Evolutionary conservation across 2,888 invertebrate genomes (phyloP).

Genomic region (Cynaeus angustus): DNA sequence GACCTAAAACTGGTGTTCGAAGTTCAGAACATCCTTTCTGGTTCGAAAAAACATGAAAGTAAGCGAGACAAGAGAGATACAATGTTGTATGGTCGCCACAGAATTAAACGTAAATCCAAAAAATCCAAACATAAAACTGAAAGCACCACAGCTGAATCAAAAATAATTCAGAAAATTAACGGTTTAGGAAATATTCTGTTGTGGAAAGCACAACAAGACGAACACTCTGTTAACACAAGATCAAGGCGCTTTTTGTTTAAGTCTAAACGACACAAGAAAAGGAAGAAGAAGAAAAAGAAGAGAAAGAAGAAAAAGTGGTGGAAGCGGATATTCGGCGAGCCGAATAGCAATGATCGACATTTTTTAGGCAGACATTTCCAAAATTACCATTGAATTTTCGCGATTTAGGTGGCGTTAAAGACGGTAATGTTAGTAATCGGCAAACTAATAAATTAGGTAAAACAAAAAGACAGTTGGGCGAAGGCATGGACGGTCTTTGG

Average conservation of each 20-base stretch:
- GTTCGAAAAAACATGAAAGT: slow-evolving; percentile 18
- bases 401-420: background rate
- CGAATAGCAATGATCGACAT: slow-evolving; percentile 12
- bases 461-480: slow-evolving; percentile 11
- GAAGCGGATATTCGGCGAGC: slow-evolving; percentile 31
- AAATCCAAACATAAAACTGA: slow-evolving; percentile 12
- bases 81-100: background rate
- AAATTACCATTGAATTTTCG: slow-evolving; percentile 26
- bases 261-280: slow-evolving; percentile 10
- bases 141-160: background rate
- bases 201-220: slow-evolving; percentile 25
- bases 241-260: slow-evolving; percentile 26
- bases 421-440: background rate
- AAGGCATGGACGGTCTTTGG: slow-evolving; percentile 15
- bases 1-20: slow-evolving; percentile 43
- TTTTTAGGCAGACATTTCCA: slow-evolving; percentile 38
- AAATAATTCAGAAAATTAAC: slow-evolving; percentile 3
- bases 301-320: slow-evolving; percentile 37
- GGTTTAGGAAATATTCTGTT: slow-evolving; percentile 38
- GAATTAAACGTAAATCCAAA: slow-evolving; percentile 12
- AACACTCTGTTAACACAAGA: background rate
- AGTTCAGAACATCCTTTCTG: slow-evolving; percentile 38
- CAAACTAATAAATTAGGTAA: slow-evolving; percentile 6
- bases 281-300: slow-evolving; percentile 26
- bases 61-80: slow-evolving; percentile 34